Percentiles rank a stretch among this genome's conserved stretches.
phyloP scores from a whole-genome alignment of 2,113 vertebrate species.

The Malurus elegans region DNA sequence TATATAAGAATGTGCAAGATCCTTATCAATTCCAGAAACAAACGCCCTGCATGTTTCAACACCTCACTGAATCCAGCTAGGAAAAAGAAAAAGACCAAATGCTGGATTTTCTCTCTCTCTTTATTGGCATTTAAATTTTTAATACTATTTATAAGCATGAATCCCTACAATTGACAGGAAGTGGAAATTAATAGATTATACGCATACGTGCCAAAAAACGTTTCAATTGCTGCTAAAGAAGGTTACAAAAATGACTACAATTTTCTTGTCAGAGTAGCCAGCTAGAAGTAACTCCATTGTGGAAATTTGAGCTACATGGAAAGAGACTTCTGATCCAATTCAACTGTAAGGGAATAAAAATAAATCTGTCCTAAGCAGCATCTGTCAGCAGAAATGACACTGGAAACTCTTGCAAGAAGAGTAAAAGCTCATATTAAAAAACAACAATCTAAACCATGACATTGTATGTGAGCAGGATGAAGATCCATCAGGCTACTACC shows the following conservation, averaged over 20 bases:
- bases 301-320: not conserved
- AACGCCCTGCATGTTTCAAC: not conserved
- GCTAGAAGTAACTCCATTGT: not conserved
- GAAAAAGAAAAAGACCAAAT: not conserved
- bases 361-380: constrained; percentile 9
- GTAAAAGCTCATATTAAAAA: not conserved
- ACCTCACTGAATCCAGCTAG: not conserved
- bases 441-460: not conserved
- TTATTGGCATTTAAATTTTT: not conserved
- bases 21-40: not conserved
- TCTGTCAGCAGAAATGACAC: not conserved
- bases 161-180: not conserved
- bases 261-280: not conserved
- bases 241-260: not conserved
- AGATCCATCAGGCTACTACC: not conserved
- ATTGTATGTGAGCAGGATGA: not conserved
- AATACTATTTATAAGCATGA: not conserved
- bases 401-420: not conserved
- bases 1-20: not conserved
- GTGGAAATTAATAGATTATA: not conserved
- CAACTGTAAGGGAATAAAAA: constrained; percentile 22
- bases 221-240: not conserved
- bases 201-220: rapidly evolving
- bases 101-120: not conserved
- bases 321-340: not conserved